Evolutionary conservation across 2,113 vertebrate genomes (phyloP).

Genomic region (Montifringilla adamsi): DNA sequence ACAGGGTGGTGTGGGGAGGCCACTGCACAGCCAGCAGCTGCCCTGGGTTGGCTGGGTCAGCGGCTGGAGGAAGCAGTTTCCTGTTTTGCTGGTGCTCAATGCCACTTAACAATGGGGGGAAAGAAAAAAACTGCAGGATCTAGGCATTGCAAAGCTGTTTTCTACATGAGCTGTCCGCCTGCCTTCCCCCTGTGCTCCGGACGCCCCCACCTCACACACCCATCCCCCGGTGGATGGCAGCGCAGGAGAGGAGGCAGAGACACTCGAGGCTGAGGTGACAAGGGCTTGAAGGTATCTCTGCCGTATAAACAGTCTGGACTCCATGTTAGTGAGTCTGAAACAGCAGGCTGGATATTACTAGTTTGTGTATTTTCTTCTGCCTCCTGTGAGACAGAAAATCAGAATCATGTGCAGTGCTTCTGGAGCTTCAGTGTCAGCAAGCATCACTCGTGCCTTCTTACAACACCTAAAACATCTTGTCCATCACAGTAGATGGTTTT

Average conservation of each 20-base stretch:
- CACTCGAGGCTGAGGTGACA: fast-evolving
- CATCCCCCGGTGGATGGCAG: not conserved
- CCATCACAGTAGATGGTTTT: not conserved
- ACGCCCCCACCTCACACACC: not conserved
- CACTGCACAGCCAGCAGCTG: slow-evolving; percentile 33
- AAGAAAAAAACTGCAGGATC: slow-evolving; percentile 67
- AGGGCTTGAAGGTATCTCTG: not conserved
- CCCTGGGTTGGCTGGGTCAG: slow-evolving; percentile 16
- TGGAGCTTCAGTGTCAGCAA: not conserved
- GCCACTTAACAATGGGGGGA: slow-evolving; percentile 75
- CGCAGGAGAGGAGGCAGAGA: not conserved
- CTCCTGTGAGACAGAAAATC: not conserved
- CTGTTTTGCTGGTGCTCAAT: slow-evolving; percentile 75
- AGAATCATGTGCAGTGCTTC: not conserved
- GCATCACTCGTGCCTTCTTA: not conserved
- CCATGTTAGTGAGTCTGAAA: not conserved
- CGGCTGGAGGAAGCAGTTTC: slow-evolving; percentile 68
- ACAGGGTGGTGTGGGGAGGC: not conserved
- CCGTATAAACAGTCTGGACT: not conserved
- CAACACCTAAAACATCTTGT: not conserved
- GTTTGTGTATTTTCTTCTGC: not conserved
- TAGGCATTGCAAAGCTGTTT: slow-evolving; percentile 48
- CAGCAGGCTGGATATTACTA: not conserved
- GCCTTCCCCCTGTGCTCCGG: not conserved
- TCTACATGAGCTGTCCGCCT: slow-evolving; percentile 7